These are phyloP conservation scores for Larimichthys crocea DNA, from an alignment of 2,113 vertebrate genomes.

Conservation along the genomic window DNA sequence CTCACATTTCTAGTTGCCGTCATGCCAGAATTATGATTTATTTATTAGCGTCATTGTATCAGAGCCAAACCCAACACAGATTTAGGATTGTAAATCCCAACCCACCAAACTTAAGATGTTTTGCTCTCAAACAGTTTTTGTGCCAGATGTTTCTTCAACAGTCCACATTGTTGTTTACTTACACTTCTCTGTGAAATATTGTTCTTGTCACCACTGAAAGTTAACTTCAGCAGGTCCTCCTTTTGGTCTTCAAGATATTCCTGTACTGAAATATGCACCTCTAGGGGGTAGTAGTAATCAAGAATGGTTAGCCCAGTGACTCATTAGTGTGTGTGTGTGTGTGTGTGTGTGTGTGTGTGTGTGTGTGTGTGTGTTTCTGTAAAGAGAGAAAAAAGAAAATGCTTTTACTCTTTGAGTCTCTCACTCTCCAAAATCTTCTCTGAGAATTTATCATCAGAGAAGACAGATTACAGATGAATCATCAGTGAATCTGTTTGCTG, in stretches of 20 bases:
- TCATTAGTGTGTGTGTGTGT: neutral
- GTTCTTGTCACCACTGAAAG: neutral
- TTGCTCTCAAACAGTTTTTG: neutral
- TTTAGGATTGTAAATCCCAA: constrained; percentile 12
- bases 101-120: neutral
- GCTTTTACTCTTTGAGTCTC: neutral
- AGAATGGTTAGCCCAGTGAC: constrained; percentile 25
- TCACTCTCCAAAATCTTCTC: neutral
- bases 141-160: neutral
- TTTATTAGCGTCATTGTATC: neutral
- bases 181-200: neutral
- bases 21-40: neutral
- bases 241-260: constrained; percentile 17
- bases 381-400: neutral
- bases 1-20: neutral
- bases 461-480: neutral
- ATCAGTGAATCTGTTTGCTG: neutral
- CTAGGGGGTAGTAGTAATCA: constrained; percentile 86
- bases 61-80: constrained; percentile 2
- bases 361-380: neutral
- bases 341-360: constrained; percentile 8
- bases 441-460: neutral
- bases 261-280: constrained; percentile 62
- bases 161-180: neutral
- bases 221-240: neutral